Percentiles rank a stretch among this genome's conserved stretches.
Evolutionary conservation across 2,888 invertebrate genomes (phyloP).

Genomic region (Epinotia demarniana): DNA sequence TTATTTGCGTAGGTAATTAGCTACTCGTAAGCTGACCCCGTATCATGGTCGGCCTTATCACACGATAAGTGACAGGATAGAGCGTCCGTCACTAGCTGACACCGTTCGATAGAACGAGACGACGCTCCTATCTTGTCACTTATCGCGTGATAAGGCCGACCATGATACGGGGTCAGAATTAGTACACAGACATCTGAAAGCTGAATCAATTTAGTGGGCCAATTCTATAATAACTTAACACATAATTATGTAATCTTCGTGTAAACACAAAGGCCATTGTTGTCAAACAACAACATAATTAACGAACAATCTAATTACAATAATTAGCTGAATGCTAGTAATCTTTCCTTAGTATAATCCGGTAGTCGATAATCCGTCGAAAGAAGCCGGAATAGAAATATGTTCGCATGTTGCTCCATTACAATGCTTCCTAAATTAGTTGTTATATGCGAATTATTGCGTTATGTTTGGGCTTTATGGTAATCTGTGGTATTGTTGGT

Average conservation of each 20-base stretch:
- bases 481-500: background rate
- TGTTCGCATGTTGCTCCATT: constrained; percentile 4
- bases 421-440: constrained; percentile 22
- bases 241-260: constrained; percentile 6
- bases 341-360: constrained; percentile 19
- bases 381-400: constrained; percentile 20
- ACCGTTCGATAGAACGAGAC: too few relatives aligned
- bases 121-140: too few relatives aligned
- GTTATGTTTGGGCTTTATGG: constrained; percentile 8
- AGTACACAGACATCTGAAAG: too few relatives aligned
- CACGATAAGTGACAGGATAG: too few relatives aligned
- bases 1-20: background rate
- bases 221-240: too few relatives aligned
- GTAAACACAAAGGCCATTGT: constrained; percentile 13
- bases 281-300: constrained; percentile 11
- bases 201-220: too few relatives aligned
- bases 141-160: too few relatives aligned
- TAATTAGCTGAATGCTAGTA: constrained; percentile 11
- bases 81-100: too few relatives aligned
- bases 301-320: constrained; percentile 15
- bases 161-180: too few relatives aligned
- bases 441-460: background rate
- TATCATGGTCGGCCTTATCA: too few relatives aligned
- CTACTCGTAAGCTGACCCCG: too few relatives aligned
- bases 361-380: constrained; percentile 17